These are phyloP conservation scores for Lycocerus yunnanus DNA, from an alignment of 2,888 invertebrate genomes.

Conservation along the genomic window DNA sequence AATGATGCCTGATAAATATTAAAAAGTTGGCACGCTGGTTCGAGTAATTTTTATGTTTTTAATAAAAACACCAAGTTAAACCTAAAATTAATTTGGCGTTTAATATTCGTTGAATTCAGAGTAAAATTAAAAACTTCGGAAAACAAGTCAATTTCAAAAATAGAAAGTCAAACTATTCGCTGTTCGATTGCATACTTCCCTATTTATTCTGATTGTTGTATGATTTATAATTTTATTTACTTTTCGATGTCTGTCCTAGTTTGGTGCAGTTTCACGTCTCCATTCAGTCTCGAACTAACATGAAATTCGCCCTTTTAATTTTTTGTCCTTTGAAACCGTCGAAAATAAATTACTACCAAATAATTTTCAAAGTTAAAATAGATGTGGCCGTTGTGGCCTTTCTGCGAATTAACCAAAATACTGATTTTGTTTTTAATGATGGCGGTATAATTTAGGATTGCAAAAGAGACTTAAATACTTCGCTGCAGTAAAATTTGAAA, in stretches of 20 bases:
- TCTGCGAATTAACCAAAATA: background rate
- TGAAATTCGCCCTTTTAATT: background rate
- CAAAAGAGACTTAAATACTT: background rate
- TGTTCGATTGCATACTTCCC: background rate
- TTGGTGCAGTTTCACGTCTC: background rate
- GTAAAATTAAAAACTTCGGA: background rate
- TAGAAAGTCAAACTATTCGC: background rate
- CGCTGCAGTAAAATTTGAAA: constrained; percentile 13
- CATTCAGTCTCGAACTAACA: background rate
- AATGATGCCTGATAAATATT: background rate
- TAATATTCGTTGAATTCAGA: background rate
- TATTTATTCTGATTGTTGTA: background rate
- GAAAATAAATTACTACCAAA: background rate
- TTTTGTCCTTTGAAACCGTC: background rate
- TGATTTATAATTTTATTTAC: background rate
- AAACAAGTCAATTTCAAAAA: background rate
- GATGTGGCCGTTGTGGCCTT: background rate
- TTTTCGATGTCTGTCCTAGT: background rate
- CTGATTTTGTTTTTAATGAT: background rate
- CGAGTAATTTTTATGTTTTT: background rate
- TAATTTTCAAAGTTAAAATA: background rate
- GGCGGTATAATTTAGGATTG: background rate
- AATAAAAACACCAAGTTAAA: background rate
- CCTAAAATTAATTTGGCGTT: background rate
- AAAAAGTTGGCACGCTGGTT: background rate